A percentile compares a stretch with the other conserved stretches of the same genome.
phyloP scores from a whole-genome alignment of 2,113 vertebrate species.

The Salvator merianae region DNA sequence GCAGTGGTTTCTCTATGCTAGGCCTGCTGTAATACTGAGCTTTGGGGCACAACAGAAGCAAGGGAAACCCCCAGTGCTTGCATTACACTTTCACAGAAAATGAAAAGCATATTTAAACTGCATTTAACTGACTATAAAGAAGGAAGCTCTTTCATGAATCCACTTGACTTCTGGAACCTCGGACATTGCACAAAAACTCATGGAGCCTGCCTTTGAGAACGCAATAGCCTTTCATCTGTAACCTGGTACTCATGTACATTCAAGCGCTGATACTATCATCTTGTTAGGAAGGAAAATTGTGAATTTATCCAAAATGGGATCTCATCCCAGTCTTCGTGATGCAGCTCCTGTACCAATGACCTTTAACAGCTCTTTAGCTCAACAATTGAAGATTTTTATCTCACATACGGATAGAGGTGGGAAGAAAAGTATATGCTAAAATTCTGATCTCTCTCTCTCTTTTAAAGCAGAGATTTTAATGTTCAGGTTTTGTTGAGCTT shows the following conservation, averaged over 20 bases:
- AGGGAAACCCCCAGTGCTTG: not conserved
- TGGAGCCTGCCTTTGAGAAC: slow-evolving; percentile 59
- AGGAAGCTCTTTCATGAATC: slow-evolving; percentile 67
- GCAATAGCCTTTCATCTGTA: slow-evolving; percentile 68
- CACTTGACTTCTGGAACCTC: slow-evolving; percentile 65
- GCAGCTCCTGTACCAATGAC: slow-evolving; percentile 65
- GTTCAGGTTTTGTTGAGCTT: slow-evolving; percentile 56
- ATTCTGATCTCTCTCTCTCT: slow-evolving; percentile 47
- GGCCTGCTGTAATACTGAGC: not conserved
- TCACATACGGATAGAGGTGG: slow-evolving; percentile 16
- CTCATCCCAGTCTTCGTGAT: slow-evolving; percentile 63
- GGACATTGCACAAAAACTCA: slow-evolving; percentile 52
- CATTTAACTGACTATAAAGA: slow-evolving; percentile 59
- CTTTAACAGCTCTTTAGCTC: slow-evolving; percentile 65
- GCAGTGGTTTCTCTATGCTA: too few relatives aligned
- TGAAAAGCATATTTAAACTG: slow-evolving; percentile 54
- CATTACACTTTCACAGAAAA: slow-evolving; percentile 48
- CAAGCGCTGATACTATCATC: slow-evolving; percentile 70
- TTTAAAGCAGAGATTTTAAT: slow-evolving; percentile 50
- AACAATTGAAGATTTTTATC: slow-evolving; percentile 65
- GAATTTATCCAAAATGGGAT: slow-evolving; percentile 75
- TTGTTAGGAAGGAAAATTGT: slow-evolving; percentile 71
- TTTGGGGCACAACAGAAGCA: slow-evolving; percentile 4
- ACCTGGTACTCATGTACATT: slow-evolving; percentile 56
- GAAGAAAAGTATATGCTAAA: slow-evolving; percentile 51